Evolutionary conservation across 2,888 invertebrate species (phyloP).

Genomic region (Hyles lineata): DNA sequence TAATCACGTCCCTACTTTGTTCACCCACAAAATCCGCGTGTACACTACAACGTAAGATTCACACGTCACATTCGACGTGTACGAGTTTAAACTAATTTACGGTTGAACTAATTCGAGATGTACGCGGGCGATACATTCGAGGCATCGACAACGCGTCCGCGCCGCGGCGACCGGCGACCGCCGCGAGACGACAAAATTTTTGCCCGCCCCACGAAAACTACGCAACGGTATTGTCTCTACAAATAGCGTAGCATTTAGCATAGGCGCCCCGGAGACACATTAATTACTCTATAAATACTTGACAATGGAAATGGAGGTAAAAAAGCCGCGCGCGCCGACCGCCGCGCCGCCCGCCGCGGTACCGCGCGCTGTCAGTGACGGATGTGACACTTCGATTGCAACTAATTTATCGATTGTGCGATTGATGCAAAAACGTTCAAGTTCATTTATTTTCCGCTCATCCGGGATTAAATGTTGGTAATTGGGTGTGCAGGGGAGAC

Average conservation of each 20-base stretch:
- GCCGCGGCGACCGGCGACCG: conserved; percentile 1
- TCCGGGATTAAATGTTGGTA: conserved; percentile 16
- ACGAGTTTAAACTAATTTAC: conserved; percentile 36
- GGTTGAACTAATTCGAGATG: conserved; percentile 41
- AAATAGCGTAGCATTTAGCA: conserved; percentile 55
- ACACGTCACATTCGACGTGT: conserved; percentile 27
- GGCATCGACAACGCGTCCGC: conserved; percentile 13
- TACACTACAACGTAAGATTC: background rate
- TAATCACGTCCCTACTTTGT: background rate
- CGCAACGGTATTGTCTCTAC: conserved; percentile 38
- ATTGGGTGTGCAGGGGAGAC: background rate
- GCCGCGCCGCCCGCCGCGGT: background rate
- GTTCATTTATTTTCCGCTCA: conserved; percentile 5
- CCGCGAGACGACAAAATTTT: conserved; percentile 36
- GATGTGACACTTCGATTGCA: conserved; percentile 27
- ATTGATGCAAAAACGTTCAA: conserved; percentile 10
- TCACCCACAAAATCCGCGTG: background rate
- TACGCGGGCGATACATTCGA: conserved; percentile 41
- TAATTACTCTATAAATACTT: conserved; percentile 64
- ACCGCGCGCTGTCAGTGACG: conserved; percentile 26
- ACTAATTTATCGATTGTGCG: conserved; percentile 19
- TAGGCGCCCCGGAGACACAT: conserved; percentile 60
- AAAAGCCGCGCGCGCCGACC: conserved; percentile 39
- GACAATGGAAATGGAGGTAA: conserved; percentile 44
- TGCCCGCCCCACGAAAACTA: conserved; percentile 43